Base-by-base conservation (phyloP, 2,113 vertebrate genomes). In the Phaethon lepturus region DNA sequence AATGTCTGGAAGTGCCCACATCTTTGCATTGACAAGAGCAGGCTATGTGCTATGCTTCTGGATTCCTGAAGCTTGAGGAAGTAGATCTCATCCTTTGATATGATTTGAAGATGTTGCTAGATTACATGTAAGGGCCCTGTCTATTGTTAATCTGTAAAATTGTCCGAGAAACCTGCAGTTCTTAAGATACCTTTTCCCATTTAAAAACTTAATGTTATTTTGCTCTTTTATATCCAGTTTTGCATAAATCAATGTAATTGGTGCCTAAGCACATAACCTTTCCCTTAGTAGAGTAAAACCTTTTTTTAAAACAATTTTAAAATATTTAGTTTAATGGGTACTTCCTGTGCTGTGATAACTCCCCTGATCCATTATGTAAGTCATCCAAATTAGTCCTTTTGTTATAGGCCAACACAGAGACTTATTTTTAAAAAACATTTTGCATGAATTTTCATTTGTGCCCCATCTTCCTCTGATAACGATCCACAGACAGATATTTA, bases 291-390 rank as follows among this genome's bases (percentile, higher is more conserved):
- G 50, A 83, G 35, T 59, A 91, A 93, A 35, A 33, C n/a, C 68
- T 94, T 95, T 16, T 93, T 94, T 91, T 56, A 88, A 38, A 38
- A 87, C 91, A 1, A 86, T 74, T 73, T 81, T 45, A 85, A 84
- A 91, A 76, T 83, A 76, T 35, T 86, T 94, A 44, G 20, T 85
- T 96, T 71, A 49, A 85, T 79, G 20, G 31, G 16, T 71, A 68
- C 47, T 90, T 96, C 28, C 64, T 83, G 58, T 88, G 40, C 23
- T 77, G 19, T 55, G 40, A 59, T 85, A 81, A 56, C n/a, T 74
- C 35, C 56, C 40, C 73, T 69, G n/a, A 71, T 93, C 38, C 86
- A 26, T 88, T 69, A 50, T 42, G 49, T 86, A 90, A 96, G 31
- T 84, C 18, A 88, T 64, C 35, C 53, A 90, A 79, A 84, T 31